Evolutionary conservation across 2,888 invertebrate species (phyloP).

Genomic region (Acanthosepion esculentum): DNA sequence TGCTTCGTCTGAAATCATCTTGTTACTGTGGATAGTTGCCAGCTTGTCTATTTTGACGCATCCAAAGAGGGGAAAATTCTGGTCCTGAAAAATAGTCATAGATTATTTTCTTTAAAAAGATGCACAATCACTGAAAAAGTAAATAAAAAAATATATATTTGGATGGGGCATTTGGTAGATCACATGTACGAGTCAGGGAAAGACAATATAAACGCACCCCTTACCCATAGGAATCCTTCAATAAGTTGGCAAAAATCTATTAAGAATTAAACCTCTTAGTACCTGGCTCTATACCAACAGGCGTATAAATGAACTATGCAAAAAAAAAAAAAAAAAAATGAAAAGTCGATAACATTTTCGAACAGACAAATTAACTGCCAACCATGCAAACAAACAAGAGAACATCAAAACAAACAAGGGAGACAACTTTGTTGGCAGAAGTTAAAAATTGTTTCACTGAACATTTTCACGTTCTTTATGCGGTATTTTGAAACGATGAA

Average conservation of each 20-base stretch:
- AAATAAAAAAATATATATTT: background rate
- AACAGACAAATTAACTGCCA: conserved; percentile 11
- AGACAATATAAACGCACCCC: background rate
- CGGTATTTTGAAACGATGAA: background rate
- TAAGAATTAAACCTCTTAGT: conserved; percentile 8
- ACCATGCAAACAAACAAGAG: background rate
- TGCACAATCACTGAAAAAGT: background rate
- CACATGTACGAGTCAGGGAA: background rate
- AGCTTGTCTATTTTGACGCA: background rate
- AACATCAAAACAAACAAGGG: background rate
- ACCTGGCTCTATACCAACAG: background rate
- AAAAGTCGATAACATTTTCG: background rate
- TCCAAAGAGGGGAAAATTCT: background rate
- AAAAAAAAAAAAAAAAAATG: background rate
- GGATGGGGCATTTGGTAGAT: background rate
- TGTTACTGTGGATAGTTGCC: background rate
- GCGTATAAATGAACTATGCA: background rate
- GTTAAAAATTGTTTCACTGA: background rate
- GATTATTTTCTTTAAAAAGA: background rate
- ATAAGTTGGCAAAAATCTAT: background rate
- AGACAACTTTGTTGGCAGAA: background rate
- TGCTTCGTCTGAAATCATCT: background rate
- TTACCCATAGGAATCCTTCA: background rate
- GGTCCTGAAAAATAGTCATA: background rate
- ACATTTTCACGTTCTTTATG: background rate